A percentile compares a stretch with the other conserved stretches of the same genome.
Evolutionary conservation across 2,888 invertebrate genomes (phyloP).

Genomic region (Leucozona laternaria): DNA sequence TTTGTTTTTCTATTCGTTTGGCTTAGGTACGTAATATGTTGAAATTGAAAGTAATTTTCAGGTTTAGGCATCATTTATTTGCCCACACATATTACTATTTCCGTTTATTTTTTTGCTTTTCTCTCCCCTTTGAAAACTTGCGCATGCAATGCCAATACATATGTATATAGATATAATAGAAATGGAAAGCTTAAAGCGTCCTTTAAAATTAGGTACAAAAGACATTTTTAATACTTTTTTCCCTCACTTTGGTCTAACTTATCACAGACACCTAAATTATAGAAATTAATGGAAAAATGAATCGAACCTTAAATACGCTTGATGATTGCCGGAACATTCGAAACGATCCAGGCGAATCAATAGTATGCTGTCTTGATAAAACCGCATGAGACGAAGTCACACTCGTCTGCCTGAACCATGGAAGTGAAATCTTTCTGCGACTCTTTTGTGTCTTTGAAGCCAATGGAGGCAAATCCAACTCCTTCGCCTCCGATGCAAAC

Average conservation of each 20-base stretch:
- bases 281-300: no score
- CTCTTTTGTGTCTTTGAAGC: slow-evolving; percentile 87
- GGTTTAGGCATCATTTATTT: slow-evolving; percentile 6
- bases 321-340: slow-evolving; percentile 88
- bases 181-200: slow-evolving; percentile 26
- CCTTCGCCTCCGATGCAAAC: slow-evolving; percentile 42
- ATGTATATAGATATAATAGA: not conserved
- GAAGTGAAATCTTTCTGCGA: slow-evolving; percentile 93
- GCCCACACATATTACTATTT: slow-evolving; percentile 19
- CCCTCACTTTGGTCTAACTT: not conserved
- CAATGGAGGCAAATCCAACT: slow-evolving; percentile 64
- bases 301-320: slow-evolving; percentile 83
- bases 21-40: not conserved
- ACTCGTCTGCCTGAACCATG: slow-evolving; percentile 94
- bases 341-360: slow-evolving; percentile 94
- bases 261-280: no score
- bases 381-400: slow-evolving; percentile 89
- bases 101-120: not conserved
- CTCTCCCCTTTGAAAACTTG: not conserved
- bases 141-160: not conserved
- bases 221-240: not conserved
- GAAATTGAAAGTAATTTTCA: slow-evolving; percentile 27
- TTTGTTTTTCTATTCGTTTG: not conserved
- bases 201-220: not conserved
- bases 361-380: slow-evolving; percentile 93